These are phyloP conservation scores for Centruroides sculpturatus DNA, from an alignment of 1,140 invertebrate species.

Conservation along the genomic window DNA sequence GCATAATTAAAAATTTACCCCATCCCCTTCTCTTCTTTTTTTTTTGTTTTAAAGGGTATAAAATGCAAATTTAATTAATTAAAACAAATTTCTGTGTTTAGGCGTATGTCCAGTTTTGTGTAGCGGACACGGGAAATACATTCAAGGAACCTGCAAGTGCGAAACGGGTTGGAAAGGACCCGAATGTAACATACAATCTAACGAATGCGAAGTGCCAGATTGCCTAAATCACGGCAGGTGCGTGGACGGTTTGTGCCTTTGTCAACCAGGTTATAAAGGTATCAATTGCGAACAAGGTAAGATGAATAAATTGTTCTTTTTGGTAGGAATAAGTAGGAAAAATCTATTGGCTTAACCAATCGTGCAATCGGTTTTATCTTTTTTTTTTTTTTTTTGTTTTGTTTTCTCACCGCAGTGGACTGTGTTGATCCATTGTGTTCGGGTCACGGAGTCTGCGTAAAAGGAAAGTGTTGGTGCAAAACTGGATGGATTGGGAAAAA, in stretches of 20 bases:
- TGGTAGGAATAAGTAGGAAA: too few relatives aligned
- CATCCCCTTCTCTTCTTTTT: too few relatives aligned
- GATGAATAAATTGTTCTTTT: background rate
- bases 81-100: conserved; percentile 25
- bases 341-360: too few relatives aligned
- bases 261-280: conserved; percentile 80
- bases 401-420: conserved; percentile 45
- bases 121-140: conserved; percentile 86
- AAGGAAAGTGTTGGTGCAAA: conserved; percentile 89
- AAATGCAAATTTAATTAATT: too few relatives aligned
- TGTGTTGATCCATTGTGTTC: conserved; percentile 93
- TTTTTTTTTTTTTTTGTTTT: conserved; percentile 16
- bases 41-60: too few relatives aligned
- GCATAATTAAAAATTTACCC: too few relatives aligned
- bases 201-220: conserved; percentile 85
- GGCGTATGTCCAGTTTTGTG: conserved; percentile 90
- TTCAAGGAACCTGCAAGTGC: conserved; percentile 89
- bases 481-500: conserved; percentile 89
- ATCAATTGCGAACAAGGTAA: conserved; percentile 76
- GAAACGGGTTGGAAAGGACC: conserved; percentile 94
- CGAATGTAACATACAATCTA: conserved; percentile 74
- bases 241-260: conserved; percentile 84
- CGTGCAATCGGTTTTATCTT: background rate
- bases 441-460: conserved; percentile 89
- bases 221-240: conserved; percentile 91